phyloP scores from a whole-genome alignment of 2,113 vertebrate species.

The Megaptera novaeangliae region DNA sequence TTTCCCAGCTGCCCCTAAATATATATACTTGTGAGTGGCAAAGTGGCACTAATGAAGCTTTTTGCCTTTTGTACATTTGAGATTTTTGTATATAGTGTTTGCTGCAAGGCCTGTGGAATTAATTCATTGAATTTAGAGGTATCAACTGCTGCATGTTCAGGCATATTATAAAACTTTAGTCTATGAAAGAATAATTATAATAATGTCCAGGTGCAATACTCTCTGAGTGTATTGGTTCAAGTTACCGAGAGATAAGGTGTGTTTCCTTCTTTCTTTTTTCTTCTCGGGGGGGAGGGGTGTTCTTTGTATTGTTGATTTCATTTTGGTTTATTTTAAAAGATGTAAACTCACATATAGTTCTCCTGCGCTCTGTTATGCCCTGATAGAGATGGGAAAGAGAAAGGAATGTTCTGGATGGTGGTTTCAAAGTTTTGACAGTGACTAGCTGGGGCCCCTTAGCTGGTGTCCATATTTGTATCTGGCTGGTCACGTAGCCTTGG shows the following conservation, averaged over 20 bases:
- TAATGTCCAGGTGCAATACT: constrained; percentile 94
- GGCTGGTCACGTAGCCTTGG: constrained; percentile 73
- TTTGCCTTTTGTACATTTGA: constrained; percentile 88
- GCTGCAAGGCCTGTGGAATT: constrained; percentile 90
- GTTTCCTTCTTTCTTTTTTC: not conserved
- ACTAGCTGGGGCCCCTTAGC: constrained; percentile 56
- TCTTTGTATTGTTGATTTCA: constrained; percentile 62
- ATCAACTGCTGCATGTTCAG: constrained; percentile 92
- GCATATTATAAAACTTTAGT: constrained; percentile 89
- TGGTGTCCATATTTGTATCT: constrained; percentile 76
- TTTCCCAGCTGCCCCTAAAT: constrained; percentile 83
- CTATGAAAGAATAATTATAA: constrained; percentile 89
- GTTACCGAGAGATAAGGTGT: constrained; percentile 77
- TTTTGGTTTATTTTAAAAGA: constrained; percentile 80
- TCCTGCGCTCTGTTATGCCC: constrained; percentile 80
- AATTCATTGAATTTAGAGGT: constrained; percentile 87
- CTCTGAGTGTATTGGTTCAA: constrained; percentile 87
- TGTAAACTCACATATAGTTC: constrained; percentile 81
- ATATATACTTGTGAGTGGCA: constrained; percentile 86
- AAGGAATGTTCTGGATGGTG: constrained; percentile 67
- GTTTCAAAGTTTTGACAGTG: constrained; percentile 65
- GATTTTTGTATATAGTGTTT: constrained; percentile 90
- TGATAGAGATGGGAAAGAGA: constrained; percentile 74
- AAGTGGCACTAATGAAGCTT: constrained; percentile 85
- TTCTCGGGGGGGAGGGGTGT: constrained; percentile 7